Evolutionary conservation across 1,140 invertebrate genomes (phyloP), one percentile per base, ranked within the genome.

Genomic region (Phenacoccus solenopsis): DNA sequence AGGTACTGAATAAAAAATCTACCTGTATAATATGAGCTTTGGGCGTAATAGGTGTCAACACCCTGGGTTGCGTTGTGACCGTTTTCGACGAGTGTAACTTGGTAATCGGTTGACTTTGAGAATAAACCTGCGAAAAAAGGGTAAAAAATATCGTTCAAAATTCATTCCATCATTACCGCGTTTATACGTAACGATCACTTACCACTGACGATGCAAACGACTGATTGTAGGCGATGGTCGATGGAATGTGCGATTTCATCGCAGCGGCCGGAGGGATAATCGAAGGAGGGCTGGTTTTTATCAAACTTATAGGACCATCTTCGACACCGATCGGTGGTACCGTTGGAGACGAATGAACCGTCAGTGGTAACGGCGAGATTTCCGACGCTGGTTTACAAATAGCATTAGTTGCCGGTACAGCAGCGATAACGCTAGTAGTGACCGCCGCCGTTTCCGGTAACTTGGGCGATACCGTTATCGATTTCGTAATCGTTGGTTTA

Each of bases 21-120:
- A 64, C 32, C 38, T 30, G 78, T 9, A 74, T 49, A 49, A 49
- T 35, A 24, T 59, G 67, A 70, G 69, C 69, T 69, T 71, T 32
- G 59, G 70, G 71, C 59, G 28, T 56, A 27, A 12, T 30, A 68
- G 28, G 71, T 16, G 28, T 38, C 30, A 67, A 22, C 0, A 56
- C 21, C 24, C n/a, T 38, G 24, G 56, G 69, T 22, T 57, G 70
- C 22, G 56, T 30, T 10, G 68, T 61, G 27, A 72, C 68, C 25
- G 22, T 27, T 49, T 7, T 27, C 22, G 28, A n/a, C 12, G n/a
- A 68, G 0, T 12, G 35, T 20, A 64, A 24, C 21, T 64, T 64
- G 21, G 59, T 27, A 25, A 27, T 22, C 7, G 59, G 16, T 27
- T 24, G 59, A 25, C 12, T 25, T 64, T 64, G 59, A 64, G 59